Evolutionary conservation across 2,888 invertebrate genomes (phyloP).

Genomic region (Flexamia atlantica): DNA sequence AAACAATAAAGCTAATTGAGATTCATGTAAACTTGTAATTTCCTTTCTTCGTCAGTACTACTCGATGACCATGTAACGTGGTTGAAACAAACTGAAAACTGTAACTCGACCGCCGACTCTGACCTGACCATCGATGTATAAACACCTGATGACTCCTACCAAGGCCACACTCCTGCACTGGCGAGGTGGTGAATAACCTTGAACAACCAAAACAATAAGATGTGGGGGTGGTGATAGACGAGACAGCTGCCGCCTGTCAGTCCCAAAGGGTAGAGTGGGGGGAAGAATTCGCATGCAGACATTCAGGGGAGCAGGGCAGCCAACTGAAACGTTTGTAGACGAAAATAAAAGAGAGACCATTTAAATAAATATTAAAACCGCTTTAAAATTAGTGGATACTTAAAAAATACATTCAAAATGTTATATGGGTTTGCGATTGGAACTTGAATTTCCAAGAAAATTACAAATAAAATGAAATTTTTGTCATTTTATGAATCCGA

Average conservation of each 20-base stretch:
- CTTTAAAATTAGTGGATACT: constrained; percentile 48
- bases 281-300: constrained; percentile 42
- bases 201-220: constrained; percentile 19
- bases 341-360: constrained; percentile 50
- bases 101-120: constrained; percentile 50
- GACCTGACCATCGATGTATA: too few species aligned
- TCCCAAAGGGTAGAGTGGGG: constrained; percentile 31
- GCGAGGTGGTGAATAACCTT: constrained; percentile 31
- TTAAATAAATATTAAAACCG: constrained; percentile 54
- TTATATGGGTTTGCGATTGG: constrained; percentile 30
- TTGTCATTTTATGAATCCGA: constrained; percentile 40
- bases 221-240: constrained; percentile 10
- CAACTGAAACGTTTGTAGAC: constrained; percentile 53
- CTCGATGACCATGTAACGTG: constrained; percentile 28
- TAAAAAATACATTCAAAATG: constrained; percentile 41
- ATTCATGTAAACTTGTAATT: constrained; percentile 22
- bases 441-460: constrained; percentile 40
- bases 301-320: constrained; percentile 42
- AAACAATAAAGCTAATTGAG: constrained; percentile 16
- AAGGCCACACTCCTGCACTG: constrained; percentile 44
- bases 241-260: constrained; percentile 14
- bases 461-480: constrained; percentile 43
- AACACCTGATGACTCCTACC: too few species aligned
- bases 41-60: constrained; percentile 21
- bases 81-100: constrained; percentile 45